phyloP scores from a whole-genome alignment of 2,113 vertebrate genomes.

The Spea multiplicata region DNA sequence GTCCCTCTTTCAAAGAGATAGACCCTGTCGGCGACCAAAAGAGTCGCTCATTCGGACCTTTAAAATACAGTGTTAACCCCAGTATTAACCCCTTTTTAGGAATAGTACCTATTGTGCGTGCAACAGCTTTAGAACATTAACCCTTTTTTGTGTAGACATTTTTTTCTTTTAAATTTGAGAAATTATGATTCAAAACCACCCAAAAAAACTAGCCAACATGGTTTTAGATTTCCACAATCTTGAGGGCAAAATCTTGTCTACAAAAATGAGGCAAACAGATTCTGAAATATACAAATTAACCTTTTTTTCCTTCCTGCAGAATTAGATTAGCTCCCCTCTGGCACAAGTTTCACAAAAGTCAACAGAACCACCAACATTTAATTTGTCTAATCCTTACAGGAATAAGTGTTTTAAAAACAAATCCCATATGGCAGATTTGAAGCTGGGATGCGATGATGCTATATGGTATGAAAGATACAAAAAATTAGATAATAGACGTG shows the following conservation, averaged over 20 bases:
- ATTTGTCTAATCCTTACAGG: not conserved
- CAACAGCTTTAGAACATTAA: too few species aligned
- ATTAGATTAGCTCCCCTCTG: not conserved
- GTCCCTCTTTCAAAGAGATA: too few species aligned
- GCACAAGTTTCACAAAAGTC: constrained; percentile 4
- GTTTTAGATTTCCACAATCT: not conserved
- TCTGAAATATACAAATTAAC: not conserved
- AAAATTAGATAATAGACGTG: not conserved
- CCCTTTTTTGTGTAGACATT: too few species aligned
- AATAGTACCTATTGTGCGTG: too few species aligned
- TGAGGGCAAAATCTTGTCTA: not conserved
- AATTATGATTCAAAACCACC: too few species aligned
- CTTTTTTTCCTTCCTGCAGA: not conserved
- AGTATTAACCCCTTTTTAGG: too few species aligned
- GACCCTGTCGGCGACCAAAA: too few species aligned
- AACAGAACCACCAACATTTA: not conserved
- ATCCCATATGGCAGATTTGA: not conserved
- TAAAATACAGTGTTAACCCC: too few species aligned
- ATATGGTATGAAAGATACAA: not conserved
- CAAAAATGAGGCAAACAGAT: not conserved
- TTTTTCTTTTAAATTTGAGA: too few species aligned
- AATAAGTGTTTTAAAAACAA: not conserved
- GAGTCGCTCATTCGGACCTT: too few species aligned
- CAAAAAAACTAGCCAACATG: not conserved
- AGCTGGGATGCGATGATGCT: not conserved